Percentiles rank a stretch among this genome's conserved stretches.
phyloP scores from a whole-genome alignment of 2,113 vertebrate species.

The Oryzias melastigma region DNA sequence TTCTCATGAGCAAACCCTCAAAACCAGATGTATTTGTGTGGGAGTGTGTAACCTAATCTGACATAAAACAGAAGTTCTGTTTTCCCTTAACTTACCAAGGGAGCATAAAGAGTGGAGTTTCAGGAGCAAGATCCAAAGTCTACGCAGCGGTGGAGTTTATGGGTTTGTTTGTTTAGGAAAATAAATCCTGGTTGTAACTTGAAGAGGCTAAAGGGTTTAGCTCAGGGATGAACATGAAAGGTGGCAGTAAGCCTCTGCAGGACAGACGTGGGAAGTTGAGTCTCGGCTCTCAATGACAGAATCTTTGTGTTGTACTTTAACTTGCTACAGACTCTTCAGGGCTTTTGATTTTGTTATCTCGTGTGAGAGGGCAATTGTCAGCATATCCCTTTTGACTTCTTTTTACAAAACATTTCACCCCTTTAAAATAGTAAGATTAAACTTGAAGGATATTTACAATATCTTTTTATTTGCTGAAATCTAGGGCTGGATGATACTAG shows the following conservation, averaged over 20 bases:
- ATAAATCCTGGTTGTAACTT: conserved; percentile 54
- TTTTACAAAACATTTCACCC: not conserved
- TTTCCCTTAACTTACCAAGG: conserved; percentile 41
- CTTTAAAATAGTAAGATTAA: conserved; percentile 45
- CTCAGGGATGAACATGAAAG: conserved; percentile 40
- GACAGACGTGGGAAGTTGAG: conserved; percentile 27
- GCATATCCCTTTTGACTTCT: no score
- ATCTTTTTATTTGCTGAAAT: no score
- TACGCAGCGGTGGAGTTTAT: conserved; percentile 30
- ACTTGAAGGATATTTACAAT: conserved; percentile 58
- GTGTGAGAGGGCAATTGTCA: no score
- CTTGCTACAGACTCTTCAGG: no score
- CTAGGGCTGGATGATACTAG: no score
- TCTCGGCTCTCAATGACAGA: conserved; percentile 16
- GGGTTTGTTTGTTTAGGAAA: conserved; percentile 60
- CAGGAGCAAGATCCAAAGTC: conserved; percentile 21
- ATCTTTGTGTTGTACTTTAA: conserved; percentile 4
- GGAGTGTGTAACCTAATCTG: conserved; percentile 34
- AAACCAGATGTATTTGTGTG: conserved; percentile 44
- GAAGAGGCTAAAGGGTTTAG: conserved; percentile 51
- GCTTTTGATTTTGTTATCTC: no score
- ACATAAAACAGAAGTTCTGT: conserved; percentile 53
- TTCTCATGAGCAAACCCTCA: conserved; percentile 26
- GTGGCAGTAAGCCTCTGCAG: conserved; percentile 12
- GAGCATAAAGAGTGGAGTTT: conserved; percentile 31